phyloP scores from a whole-genome alignment of 2,888 invertebrate species.

The Fabriciana adippe region DNA sequence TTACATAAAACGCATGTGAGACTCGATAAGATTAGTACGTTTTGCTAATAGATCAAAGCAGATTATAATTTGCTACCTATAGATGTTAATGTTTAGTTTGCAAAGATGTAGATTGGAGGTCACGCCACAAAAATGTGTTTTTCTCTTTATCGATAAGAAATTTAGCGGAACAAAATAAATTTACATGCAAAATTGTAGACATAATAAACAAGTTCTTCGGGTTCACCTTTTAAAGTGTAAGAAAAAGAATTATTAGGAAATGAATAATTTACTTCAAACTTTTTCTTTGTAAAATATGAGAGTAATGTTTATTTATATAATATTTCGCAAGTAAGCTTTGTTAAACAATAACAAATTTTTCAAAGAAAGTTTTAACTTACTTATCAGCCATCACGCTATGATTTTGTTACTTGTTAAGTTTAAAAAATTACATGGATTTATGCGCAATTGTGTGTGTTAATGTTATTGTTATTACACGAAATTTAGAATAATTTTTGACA shows the following conservation, averaged over 20 bases:
- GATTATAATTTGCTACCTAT: neutral
- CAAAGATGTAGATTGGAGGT: slow-evolving; percentile 17
- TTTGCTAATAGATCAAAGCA: slow-evolving; percentile 3
- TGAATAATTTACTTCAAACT: slow-evolving; percentile 22
- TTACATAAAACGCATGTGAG: slow-evolving; percentile 5
- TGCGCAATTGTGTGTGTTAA: slow-evolving; percentile 59
- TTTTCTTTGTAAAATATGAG: slow-evolving; percentile 21
- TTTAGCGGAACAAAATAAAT: slow-evolving; percentile 19
- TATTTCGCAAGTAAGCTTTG: slow-evolving; percentile 46
- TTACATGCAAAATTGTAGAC: slow-evolving; percentile 9
- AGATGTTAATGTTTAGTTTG: neutral
- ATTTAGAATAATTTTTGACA: slow-evolving; percentile 78
- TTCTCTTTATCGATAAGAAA: slow-evolving; percentile 13
- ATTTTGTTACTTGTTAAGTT: slow-evolving; percentile 48
- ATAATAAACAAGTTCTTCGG: slow-evolving; percentile 15
- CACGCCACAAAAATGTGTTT: slow-evolving; percentile 16
- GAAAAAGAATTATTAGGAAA: slow-evolving; percentile 18
- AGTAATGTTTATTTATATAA: slow-evolving; percentile 53
- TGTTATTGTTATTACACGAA: slow-evolving; percentile 69
- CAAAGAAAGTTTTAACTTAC: slow-evolving; percentile 59
- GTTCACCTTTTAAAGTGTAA: slow-evolving; percentile 10
- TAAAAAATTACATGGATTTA: slow-evolving; percentile 62
- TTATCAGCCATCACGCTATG: slow-evolving; percentile 71
- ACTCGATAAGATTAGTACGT: slow-evolving; percentile 15
- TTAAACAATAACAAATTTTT: slow-evolving; percentile 54